Percentiles rank a stretch among this genome's conserved stretches.
These are phyloP conservation scores for Ailurus styani DNA, from an alignment of 2,113 vertebrate species.

Conservation along the genomic window DNA sequence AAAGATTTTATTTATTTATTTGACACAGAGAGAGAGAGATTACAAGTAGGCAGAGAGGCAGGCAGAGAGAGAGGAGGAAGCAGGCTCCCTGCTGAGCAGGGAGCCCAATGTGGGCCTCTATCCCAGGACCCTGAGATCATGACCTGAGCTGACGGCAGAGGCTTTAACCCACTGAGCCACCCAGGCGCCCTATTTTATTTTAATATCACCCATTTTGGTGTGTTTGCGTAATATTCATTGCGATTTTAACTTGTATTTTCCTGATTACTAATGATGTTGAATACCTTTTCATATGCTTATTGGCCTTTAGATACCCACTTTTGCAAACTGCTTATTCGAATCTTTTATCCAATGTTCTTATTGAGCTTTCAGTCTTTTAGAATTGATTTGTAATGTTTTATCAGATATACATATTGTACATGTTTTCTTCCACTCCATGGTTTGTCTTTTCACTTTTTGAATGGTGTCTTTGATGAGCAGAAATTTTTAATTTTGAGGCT, in stretches of 20 bases:
- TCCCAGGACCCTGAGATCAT: too few relatives aligned
- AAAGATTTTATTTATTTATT: too few relatives aligned
- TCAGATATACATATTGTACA: not conserved
- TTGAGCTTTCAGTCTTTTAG: not conserved
- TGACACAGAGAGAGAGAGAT: too few relatives aligned
- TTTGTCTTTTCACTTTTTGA: not conserved
- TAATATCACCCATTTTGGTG: not conserved
- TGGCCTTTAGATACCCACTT: not conserved
- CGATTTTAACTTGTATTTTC: conserved; percentile 23
- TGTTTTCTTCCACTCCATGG: not conserved
- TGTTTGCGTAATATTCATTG: not conserved
- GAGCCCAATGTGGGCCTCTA: too few relatives aligned
- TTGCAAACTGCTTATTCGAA: not conserved
- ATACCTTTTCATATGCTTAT: not conserved
- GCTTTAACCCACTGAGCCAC: too few relatives aligned
- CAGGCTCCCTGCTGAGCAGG: too few relatives aligned
- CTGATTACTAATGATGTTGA: not conserved
- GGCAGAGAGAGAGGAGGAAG: too few relatives aligned
- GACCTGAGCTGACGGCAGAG: too few relatives aligned
- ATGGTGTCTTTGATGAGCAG: not conserved
- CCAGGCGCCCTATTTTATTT: too few relatives aligned
- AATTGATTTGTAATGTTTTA: not conserved
- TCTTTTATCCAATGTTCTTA: not conserved
- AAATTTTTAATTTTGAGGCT: not conserved
- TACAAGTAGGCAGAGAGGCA: too few relatives aligned